Conservation (phyloP, 2,113 vertebrate genomes). For the Megaptera novaeangliae region DNA sequence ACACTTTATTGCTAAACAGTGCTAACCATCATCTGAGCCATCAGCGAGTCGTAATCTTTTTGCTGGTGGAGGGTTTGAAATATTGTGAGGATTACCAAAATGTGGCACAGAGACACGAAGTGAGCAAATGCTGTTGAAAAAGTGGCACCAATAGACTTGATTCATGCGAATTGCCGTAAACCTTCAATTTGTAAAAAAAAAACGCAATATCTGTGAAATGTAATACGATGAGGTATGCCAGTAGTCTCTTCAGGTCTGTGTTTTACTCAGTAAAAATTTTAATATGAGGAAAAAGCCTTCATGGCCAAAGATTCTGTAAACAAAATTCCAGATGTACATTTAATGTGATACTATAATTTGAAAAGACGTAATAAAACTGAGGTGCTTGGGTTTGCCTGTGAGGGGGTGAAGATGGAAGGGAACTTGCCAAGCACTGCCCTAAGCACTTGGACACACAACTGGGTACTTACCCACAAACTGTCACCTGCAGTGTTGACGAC, state of each 20-base stretch:
- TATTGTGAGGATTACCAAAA: neutral
- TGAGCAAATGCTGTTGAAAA: neutral
- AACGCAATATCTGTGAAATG: neutral
- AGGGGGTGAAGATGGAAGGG: neutral
- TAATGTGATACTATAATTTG: neutral
- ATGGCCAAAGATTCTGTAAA: neutral
- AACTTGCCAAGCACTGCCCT: neutral
- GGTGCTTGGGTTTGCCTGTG: neutral
- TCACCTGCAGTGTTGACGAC: neutral
- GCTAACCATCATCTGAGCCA: neutral
- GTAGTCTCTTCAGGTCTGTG: neutral
- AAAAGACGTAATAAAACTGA: neutral
- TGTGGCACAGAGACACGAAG: neutral
- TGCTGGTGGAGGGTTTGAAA: neutral
- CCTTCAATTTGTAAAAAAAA: neutral
- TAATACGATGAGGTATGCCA: neutral
- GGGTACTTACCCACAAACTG: too few relatives aligned
- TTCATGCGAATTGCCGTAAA: accelerated
- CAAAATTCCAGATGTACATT: neutral
- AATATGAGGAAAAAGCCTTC: neutral
- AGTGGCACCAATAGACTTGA: neutral
- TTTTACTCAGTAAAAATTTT: neutral
- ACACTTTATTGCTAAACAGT: neutral
- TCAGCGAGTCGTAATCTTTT: neutral
- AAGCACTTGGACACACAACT: neutral